These are phyloP conservation scores for Drosophila sordidapex DNA, from an alignment of 2,888 invertebrate species.

Conservation along the genomic window DNA sequence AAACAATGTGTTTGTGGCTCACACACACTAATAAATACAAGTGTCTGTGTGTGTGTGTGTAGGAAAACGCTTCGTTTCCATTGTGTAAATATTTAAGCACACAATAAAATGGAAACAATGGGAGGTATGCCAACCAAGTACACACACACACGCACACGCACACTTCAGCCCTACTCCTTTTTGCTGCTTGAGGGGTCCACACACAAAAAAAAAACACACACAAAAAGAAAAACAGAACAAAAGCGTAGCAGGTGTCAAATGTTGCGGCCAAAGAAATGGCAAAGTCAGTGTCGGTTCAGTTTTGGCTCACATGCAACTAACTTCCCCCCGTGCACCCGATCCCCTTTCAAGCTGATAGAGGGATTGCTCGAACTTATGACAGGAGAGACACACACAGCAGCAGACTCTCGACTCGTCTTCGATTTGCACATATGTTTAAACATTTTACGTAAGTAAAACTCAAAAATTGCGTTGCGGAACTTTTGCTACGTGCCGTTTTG, in stretches of 20 bases:
- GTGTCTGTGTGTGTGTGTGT: slow-evolving; percentile 27
- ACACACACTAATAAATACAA: slow-evolving; percentile 42
- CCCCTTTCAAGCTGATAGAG: background rate
- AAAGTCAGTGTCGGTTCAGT: slow-evolving; percentile 57
- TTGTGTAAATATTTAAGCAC: slow-evolving; percentile 78
- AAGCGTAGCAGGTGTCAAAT: slow-evolving; percentile 75
- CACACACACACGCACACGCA: background rate
- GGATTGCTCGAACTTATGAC: slow-evolving; percentile 54
- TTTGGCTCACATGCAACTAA: slow-evolving; percentile 20
- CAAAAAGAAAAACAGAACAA: slow-evolving; percentile 17
- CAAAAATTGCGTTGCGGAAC: slow-evolving; percentile 77
- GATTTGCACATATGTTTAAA: slow-evolving; percentile 68
- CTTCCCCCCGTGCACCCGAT: background rate
- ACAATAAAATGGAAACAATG: slow-evolving; percentile 71
- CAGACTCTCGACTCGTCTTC: slow-evolving; percentile 41
- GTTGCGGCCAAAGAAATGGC: slow-evolving; percentile 70
- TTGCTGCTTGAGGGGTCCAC: slow-evolving; percentile 12
- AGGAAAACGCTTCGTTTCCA: slow-evolving; percentile 68
- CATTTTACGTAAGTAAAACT: slow-evolving; percentile 60
- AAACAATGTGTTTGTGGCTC: slow-evolving; percentile 47
- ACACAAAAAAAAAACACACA: background rate
- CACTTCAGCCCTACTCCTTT: background rate
- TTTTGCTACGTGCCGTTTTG: slow-evolving; percentile 66
- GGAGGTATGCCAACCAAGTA: slow-evolving; percentile 39
- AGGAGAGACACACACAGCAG: slow-evolving; percentile 27